phyloP scores from a whole-genome alignment of 2,888 invertebrate species.

The Tenthredo amoena region DNA sequence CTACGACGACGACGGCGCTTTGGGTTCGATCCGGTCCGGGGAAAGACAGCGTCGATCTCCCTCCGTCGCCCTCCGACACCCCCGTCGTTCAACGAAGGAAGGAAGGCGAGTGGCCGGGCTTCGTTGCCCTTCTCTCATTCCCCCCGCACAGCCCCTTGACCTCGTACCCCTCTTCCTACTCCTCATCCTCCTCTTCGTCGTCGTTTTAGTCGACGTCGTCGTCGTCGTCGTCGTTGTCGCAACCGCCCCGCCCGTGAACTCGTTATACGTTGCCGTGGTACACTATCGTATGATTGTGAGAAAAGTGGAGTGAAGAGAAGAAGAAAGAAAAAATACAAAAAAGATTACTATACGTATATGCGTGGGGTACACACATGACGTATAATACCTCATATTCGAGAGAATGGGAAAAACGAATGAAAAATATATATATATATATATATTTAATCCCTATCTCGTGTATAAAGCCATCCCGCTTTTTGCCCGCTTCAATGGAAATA shows the following conservation, averaged over 20 bases:
- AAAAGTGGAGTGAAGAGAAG: not conserved
- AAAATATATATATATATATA: not conserved
- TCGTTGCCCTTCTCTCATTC: conserved; percentile 39
- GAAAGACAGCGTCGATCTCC: conserved; percentile 45
- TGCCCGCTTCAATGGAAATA: not conserved
- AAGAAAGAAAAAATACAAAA: not conserved
- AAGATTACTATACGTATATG: not conserved
- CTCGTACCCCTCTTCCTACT: conserved; percentile 11
- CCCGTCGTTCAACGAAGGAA: conserved; percentile 33
- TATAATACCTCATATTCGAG: not conserved
- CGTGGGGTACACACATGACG: not conserved
- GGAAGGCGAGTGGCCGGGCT: conserved; percentile 45
- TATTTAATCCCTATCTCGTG: not conserved
- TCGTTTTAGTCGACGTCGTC: conserved; percentile 1
- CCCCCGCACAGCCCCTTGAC: conserved; percentile 42
- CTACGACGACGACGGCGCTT: conserved; percentile 38
- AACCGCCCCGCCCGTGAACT: conserved; percentile 44
- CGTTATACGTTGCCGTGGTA: not conserved
- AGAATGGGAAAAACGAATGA: not conserved
- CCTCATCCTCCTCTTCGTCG: conserved; percentile 15
- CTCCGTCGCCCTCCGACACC: conserved; percentile 33
- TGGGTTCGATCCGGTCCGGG: conserved; percentile 49
- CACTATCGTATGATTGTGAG: not conserved
- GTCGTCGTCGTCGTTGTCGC: conserved; percentile 25
- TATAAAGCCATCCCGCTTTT: not conserved